A percentile compares a stretch with the other conserved stretches of the same genome.
Evolutionary conservation across 2,888 invertebrate species (phyloP).

Genomic region (Lithophane socia): DNA sequence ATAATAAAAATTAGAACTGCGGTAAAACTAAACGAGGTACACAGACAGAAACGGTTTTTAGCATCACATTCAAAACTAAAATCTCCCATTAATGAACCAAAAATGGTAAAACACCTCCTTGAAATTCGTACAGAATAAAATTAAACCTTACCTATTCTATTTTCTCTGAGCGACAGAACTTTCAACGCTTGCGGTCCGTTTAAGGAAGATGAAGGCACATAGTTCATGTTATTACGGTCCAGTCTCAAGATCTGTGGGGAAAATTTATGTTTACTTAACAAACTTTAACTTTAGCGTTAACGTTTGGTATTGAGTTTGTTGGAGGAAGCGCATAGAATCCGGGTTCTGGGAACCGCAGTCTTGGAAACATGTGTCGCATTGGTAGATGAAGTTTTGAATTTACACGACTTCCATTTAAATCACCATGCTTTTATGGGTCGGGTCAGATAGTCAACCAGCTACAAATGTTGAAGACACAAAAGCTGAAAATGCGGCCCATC

Average conservation of each 20-base stretch:
- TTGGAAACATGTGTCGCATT: not conserved
- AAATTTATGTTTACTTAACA: constrained; percentile 59
- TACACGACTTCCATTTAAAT: not conserved
- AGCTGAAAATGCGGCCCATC: not conserved
- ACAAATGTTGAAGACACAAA: too few relatives aligned
- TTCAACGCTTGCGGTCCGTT: constrained; percentile 95
- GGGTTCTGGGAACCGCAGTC: not conserved
- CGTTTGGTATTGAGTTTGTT: constrained; percentile 42
- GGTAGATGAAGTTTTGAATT: not conserved
- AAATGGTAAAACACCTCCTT: constrained; percentile 18
- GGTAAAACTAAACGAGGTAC: constrained; percentile 11
- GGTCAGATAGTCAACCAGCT: not conserved
- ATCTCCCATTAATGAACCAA: constrained; percentile 25
- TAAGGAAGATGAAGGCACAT: constrained; percentile 94
- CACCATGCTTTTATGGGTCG: not conserved
- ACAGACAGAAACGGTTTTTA: not conserved
- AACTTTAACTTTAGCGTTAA: constrained; percentile 43
- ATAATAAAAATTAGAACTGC: constrained; percentile 7
- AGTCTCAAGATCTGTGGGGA: constrained; percentile 93
- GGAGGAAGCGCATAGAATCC: constrained; percentile 15
- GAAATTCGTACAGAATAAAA: constrained; percentile 30
- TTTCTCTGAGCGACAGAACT: constrained; percentile 94
- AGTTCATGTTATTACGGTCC: constrained; percentile 94
- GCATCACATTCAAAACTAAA: constrained; percentile 19
- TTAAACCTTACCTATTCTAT: constrained; percentile 93